phyloP scores from a whole-genome alignment of 2,797 vertebrate species.

The Darevskia nairensis region DNA sequence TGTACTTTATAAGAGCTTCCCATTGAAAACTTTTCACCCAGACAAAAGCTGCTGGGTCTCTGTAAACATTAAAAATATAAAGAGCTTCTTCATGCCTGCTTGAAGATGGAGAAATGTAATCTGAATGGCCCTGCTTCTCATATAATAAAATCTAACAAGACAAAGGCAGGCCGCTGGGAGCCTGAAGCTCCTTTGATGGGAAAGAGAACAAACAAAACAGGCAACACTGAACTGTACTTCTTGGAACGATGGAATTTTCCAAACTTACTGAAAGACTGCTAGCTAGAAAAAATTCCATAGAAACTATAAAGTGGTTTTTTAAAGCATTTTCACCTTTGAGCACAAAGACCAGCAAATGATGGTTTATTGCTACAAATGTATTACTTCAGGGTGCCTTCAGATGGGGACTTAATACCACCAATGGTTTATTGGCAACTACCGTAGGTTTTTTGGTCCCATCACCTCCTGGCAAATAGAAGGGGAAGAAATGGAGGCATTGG shows the following conservation, averaged over 20 bases:
- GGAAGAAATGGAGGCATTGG: too few relatives aligned
- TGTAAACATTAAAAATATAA: background rate
- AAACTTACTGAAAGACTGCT: constrained; percentile 40
- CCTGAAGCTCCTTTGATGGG: constrained; percentile 7
- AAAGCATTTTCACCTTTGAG: constrained; percentile 9
- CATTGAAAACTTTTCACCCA: background rate
- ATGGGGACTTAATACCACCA: background rate
- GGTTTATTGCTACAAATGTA: background rate
- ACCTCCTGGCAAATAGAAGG: too few relatives aligned
- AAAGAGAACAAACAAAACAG: constrained; percentile 13
- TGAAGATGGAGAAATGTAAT: background rate
- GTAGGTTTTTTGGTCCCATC: too few relatives aligned
- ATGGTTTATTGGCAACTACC: background rate
- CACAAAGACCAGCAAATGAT: background rate
- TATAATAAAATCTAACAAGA: constrained; percentile 15
- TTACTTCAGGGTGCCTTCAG: background rate
- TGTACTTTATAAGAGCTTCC: background rate
- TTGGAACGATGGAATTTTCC: constrained; percentile 21
- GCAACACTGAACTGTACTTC: background rate
- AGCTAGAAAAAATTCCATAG: background rate
- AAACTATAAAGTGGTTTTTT: constrained; percentile 20
- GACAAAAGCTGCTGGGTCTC: background rate
- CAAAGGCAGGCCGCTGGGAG: constrained; percentile 27
- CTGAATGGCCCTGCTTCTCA: background rate
- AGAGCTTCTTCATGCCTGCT: background rate